Conservation (phyloP, 1,140 invertebrate species). For the Micrasema longulum region DNA sequence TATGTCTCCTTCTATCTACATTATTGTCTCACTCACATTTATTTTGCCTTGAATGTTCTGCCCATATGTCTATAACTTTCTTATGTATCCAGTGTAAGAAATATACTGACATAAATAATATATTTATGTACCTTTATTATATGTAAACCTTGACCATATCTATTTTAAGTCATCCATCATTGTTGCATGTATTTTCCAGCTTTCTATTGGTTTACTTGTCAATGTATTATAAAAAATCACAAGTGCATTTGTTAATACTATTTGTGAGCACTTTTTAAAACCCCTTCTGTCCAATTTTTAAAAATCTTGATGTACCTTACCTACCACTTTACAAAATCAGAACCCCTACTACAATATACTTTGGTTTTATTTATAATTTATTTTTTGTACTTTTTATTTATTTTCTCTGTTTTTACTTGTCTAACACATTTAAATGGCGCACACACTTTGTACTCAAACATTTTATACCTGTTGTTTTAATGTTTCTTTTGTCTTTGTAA, state of each 20-base stretch:
- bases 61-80: conserved; percentile 12
- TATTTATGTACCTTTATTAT: conserved; percentile 6
- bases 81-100: background rate
- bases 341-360: no score
- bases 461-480: no score
- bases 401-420: no score
- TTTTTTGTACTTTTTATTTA: no score
- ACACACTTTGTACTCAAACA: no score
- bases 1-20: conserved; percentile 40
- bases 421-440: no score
- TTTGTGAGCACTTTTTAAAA: conserved; percentile 12
- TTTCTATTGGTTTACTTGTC: conserved; percentile 50
- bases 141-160: background rate
- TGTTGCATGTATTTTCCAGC: conserved; percentile 49
- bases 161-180: conserved; percentile 48
- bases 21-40: conserved; percentile 49
- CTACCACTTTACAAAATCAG: no score
- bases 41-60: conserved; percentile 53
- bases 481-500: no score
- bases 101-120: conserved; percentile 5
- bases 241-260: conserved; percentile 11
- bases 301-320: conserved; percentile 21
- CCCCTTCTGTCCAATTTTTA: conserved; percentile 13
- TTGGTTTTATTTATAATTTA: no score
- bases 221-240: conserved; percentile 6